Conservation (phyloP, 2,797 vertebrate species). For the Myotis planiceps region DNA sequence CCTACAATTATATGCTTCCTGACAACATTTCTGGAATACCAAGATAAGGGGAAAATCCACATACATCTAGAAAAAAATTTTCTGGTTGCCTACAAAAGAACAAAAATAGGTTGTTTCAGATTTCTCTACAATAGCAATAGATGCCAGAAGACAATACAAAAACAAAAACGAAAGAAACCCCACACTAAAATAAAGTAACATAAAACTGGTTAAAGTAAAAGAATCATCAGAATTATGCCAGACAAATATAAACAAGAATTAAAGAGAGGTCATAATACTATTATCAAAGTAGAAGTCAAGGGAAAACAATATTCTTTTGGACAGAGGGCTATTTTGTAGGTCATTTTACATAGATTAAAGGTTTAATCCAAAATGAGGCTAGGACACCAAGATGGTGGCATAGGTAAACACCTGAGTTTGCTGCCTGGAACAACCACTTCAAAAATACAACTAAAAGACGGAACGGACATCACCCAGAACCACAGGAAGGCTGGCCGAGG, state of each 20-base stretch:
- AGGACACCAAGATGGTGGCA: too few relatives aligned
- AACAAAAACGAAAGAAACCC: neutral
- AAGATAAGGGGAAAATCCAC: neutral
- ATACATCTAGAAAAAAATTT: neutral
- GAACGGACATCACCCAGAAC: too few relatives aligned
- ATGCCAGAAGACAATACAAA: neutral
- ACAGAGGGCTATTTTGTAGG: neutral
- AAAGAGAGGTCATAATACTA: neutral
- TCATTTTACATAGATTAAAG: slow-evolving; percentile 2
- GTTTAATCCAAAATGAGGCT: neutral
- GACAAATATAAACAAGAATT: slow-evolving; percentile 17
- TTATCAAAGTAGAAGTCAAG: slow-evolving; percentile 6
- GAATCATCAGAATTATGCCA: neutral
- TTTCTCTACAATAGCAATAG: neutral
- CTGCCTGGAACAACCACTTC: too few relatives aligned
- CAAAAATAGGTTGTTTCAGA: neutral
- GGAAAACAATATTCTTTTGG: neutral
- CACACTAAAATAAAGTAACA: neutral
- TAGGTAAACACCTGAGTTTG: too few relatives aligned
- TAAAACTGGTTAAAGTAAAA: neutral
- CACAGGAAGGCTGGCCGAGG: too few relatives aligned
- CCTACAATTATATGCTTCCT: neutral
- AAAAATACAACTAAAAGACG: too few relatives aligned
- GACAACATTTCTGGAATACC: neutral
- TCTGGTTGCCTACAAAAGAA: neutral